Conservation (phyloP, 2,888 invertebrate genomes). For the Meiosimyza platycephala region DNA sequence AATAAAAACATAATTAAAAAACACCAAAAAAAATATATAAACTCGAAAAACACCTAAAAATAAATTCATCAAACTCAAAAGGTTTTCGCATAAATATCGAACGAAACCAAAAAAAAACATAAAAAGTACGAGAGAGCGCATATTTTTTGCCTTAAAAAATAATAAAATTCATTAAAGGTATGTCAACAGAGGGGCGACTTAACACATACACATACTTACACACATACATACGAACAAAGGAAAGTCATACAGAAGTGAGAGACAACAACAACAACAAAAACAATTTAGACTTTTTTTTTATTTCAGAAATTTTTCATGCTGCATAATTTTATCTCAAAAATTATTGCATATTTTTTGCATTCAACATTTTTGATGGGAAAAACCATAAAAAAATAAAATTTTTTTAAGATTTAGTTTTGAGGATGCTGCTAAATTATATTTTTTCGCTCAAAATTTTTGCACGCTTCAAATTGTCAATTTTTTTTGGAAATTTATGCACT, state of each 20-base stretch:
- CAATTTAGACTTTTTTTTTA: too few species aligned
- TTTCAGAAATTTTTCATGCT: too few species aligned
- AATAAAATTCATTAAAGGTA: neutral
- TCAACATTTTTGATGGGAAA: too few species aligned
- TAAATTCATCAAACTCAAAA: conserved; percentile 21
- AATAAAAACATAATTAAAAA: neutral
- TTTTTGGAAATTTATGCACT: too few species aligned
- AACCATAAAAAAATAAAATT: too few species aligned
- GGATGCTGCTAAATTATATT: neutral
- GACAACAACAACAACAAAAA: too few species aligned
- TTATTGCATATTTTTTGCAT: neutral
- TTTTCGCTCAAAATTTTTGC: too few species aligned
- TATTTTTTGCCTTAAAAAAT: conserved; percentile 12
- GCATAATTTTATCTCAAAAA: neutral
- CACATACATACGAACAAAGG: too few species aligned
- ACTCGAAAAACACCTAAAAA: conserved; percentile 15
- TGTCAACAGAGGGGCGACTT: neutral
- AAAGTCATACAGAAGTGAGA: too few species aligned
- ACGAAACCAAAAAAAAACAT: conserved; percentile 17
- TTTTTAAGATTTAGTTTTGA: neutral
- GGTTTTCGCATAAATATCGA: conserved; percentile 33
- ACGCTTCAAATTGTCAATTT: too few species aligned
- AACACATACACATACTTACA: too few species aligned
- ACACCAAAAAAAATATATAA: conserved; percentile 21
- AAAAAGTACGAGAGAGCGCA: conserved; percentile 6